Evolutionary conservation across 2,797 vertebrate genomes (phyloP), one percentile per base, ranked within the genome.

Genomic region (Zalophus californianus): DNA sequence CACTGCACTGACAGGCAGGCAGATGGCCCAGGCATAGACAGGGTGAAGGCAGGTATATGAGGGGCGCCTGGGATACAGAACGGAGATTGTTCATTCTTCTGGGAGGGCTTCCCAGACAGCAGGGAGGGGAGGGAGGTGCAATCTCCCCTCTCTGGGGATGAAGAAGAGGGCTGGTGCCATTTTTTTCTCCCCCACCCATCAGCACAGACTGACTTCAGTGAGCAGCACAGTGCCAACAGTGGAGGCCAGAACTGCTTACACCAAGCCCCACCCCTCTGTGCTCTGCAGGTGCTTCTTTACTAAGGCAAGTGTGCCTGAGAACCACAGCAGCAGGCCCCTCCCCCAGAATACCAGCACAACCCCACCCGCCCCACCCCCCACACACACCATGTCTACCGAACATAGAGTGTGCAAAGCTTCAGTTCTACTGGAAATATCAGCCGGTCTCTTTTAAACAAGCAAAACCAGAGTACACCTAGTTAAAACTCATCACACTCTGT

Each of bases 331-430:
- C 41, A 9, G 25, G 41, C 25, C 14, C 35, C 15, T 48, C 27
- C 7, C 72, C 44, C 41, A 50, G 73, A 44, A 75, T 13, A 32
- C 25, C 73, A 48, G 27, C 32, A 20, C 64, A 35, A 48, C 44
- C 41, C 7, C n/a, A 16, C 18, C 8, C 4, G 8, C 18, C 18
- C 9, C 8, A 0, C 18, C n/a, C n/a, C 9, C 18, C 9, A 10
- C 18, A 8, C 7, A 0, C n/a, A 68, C 9, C 66, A 21, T 21
- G 35, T 35, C 66, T 35, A 35, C 8, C 2, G 66, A 68, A n/a
- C 9, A 21, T 5, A 21, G 66, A 68, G 66, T 21, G 66, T 68
- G n/a, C 66, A 68, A 11, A 35, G 9, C n/a, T 68, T 68, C 18
- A 35, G n/a, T n/a, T 68, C 66, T 68, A 20, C 15, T 20, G 64